phyloP scores from a whole-genome alignment of 2,113 vertebrate species.

The rabbit (Oryctolagus cuniculus) region mOryCun1.1 NC_091441.1:37520001-37520500 shows the following conservation, averaged over 20 bases:
- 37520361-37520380: neutral
- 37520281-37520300: neutral
- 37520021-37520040: constrained; percentile 7
- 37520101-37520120: neutral
- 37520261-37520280: neutral
- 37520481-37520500: neutral
- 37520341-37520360: neutral
- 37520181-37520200: neutral
- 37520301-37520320: neutral
- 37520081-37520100: neutral
- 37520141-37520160: constrained; percentile 25
- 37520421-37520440: neutral
- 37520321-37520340: neutral
- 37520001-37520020: constrained; percentile 60
- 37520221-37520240: neutral
- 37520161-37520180: neutral
- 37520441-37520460: neutral
- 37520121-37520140: neutral
- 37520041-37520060: neutral
- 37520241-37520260: neutral
- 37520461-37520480: neutral
- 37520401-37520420: neutral
- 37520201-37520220: neutral
- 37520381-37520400: neutral
- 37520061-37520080: neutral